A percentile compares a stretch with the other conserved stretches of the same genome.
phyloP scores from a whole-genome alignment of 1,140 invertebrate genomes.

The Acyrthosiphon pisum region DNA sequence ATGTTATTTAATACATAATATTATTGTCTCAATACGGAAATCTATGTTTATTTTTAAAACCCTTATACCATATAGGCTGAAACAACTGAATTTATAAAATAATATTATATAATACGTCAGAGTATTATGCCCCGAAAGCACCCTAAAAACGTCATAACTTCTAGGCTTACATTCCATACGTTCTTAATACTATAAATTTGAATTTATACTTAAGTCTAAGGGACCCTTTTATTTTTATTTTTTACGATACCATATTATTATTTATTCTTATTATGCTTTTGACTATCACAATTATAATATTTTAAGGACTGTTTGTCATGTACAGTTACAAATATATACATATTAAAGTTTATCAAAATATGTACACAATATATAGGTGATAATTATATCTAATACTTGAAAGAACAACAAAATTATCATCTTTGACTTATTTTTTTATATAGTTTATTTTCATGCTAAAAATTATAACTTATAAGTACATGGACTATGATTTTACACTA shows the following conservation, averaged over 20 bases:
- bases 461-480: neutral
- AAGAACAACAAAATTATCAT: neutral
- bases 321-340: no score
- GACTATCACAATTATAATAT: neutral
- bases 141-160: constrained; percentile 9
- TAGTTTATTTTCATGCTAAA: neutral
- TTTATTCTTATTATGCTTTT: neutral
- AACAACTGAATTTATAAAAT: neutral
- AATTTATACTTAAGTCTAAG: neutral
- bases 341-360: neutral
- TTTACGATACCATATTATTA: neutral
- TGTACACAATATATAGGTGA: neutral
- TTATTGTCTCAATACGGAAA: neutral
- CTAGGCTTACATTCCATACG: neutral
- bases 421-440: neutral
- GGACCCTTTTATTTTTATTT: neutral
- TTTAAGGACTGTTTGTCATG: neutral
- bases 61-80: neutral
- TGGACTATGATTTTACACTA: neutral
- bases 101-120: neutral
- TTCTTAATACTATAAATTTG: neutral
- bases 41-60: neutral
- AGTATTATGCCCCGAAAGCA: neutral
- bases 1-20: neutral
- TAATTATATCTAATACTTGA: neutral